Evolutionary conservation across 2,888 invertebrate species (phyloP).

Genomic region (Philhelius pedissequus): DNA sequence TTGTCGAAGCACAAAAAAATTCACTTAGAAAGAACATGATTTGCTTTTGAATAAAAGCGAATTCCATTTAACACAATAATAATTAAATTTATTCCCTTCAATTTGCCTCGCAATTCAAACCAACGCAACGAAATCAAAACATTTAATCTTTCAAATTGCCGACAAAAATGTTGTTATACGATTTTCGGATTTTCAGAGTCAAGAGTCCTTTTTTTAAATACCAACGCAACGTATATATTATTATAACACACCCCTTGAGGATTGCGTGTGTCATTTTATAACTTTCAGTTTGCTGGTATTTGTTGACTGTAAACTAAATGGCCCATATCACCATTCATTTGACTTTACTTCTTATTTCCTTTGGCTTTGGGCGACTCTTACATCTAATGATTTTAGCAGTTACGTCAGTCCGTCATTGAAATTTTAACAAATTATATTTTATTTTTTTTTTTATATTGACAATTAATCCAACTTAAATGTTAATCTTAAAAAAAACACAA

Average conservation of each 20-base stretch:
- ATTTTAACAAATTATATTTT: conserved; percentile 1
- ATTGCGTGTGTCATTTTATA: neutral
- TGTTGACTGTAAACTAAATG: neutral
- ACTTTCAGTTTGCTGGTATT: neutral
- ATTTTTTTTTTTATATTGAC: neutral
- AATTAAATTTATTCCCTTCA: neutral
- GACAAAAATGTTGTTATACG: conserved; percentile 8
- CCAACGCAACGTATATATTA: neutral
- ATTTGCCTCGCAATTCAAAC: neutral
- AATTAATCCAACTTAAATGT: neutral
- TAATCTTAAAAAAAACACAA: neutral
- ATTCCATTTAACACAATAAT: neutral
- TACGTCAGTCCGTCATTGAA: neutral
- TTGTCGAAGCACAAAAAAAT: too few species aligned
- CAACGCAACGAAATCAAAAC: neutral
- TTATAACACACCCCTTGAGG: neutral
- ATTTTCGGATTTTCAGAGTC: conserved; percentile 8
- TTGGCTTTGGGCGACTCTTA: neutral
- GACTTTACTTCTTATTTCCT: neutral
- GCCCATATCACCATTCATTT: neutral
- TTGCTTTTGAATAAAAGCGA: neutral
- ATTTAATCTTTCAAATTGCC: conserved; percentile 15
- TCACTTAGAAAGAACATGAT: neutral
- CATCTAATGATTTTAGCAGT: too few species aligned
- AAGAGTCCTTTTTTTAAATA: neutral